Percentiles rank a stretch among this genome's conserved stretches.
Conservation (phyloP, 1,140 invertebrate genomes). For the Bombus breviceps region DNA sequence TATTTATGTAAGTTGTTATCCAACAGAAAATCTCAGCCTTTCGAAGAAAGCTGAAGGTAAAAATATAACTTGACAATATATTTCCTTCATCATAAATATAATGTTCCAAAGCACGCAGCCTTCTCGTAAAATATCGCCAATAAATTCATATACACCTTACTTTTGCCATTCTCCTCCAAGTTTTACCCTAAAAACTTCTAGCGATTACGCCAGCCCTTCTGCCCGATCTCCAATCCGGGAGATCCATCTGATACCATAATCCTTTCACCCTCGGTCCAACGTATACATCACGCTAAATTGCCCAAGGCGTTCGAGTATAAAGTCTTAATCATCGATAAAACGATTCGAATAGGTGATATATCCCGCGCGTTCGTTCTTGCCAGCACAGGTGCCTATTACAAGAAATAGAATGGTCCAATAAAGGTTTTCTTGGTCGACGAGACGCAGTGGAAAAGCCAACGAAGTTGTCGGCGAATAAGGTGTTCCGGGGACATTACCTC, state of each 20-base stretch:
- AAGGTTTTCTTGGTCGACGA: neutral
- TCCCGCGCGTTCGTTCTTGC: neutral
- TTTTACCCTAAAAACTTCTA: neutral
- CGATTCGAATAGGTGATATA: neutral
- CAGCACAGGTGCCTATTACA: neutral
- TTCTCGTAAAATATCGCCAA: neutral
- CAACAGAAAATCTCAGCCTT: neutral
- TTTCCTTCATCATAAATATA: neutral
- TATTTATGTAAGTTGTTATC: neutral
- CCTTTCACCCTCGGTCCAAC: neutral
- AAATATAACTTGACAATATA: neutral
- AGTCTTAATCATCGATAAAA: neutral
- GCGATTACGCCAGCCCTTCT: neutral
- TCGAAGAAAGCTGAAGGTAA: constrained; percentile 8
- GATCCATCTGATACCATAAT: neutral
- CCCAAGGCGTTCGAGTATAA: neutral
- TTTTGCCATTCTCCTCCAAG: neutral
- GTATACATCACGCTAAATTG: neutral
- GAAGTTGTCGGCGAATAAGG: neutral
- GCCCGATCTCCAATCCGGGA: neutral
- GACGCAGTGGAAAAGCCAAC: neutral
- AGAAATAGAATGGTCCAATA: neutral
- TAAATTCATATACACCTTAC: neutral
- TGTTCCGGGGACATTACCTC: neutral
- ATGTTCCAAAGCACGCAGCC: neutral